A percentile compares a stretch with the other conserved stretches of the same genome.
These are phyloP conservation scores for Hydrolagus colliei DNA, from an alignment of 2,797 vertebrate genomes.

Conservation along the genomic window DNA sequence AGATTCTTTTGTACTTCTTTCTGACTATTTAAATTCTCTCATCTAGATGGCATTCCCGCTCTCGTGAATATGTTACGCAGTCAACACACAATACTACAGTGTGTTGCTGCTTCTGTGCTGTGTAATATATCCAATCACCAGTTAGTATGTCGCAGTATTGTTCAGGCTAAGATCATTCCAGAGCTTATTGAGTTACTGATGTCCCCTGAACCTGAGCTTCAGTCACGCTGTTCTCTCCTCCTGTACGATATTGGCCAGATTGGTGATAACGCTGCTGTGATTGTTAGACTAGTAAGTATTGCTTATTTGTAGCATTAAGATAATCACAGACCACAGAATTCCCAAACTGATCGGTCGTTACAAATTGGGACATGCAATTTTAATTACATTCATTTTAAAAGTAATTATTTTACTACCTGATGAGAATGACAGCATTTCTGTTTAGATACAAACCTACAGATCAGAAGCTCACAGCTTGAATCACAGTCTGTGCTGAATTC, in stretches of 20 bases:
- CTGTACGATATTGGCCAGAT: conserved; percentile 54
- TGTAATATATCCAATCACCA: conserved; percentile 56
- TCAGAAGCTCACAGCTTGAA: too few relatives aligned
- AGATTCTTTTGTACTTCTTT: background rate
- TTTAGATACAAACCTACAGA: too few relatives aligned
- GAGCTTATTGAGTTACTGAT: conserved; percentile 49
- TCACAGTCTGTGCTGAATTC: too few relatives aligned
- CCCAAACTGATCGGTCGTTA: background rate
- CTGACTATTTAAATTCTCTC: conserved; percentile 1
- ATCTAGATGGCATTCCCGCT: conserved; percentile 53
- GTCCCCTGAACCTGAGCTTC: conserved; percentile 49
- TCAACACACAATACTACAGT: conserved; percentile 45
- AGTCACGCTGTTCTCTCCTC: conserved; percentile 57
- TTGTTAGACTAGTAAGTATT: conserved; percentile 53
- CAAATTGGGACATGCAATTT: background rate
- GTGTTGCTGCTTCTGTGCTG: conserved; percentile 53
- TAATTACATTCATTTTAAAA: too few relatives aligned
- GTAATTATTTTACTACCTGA: too few relatives aligned
- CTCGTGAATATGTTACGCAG: conserved; percentile 50
- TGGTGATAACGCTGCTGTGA: conserved; percentile 44
- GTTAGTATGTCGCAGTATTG: conserved; percentile 45
- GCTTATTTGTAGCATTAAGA: background rate
- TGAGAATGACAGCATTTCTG: too few relatives aligned
- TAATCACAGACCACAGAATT: background rate
- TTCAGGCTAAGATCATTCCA: conserved; percentile 46